Percentiles rank a stretch among this genome's conserved stretches.
Conservation (phyloP, 2,888 invertebrate species). For the Leucophora obtusa region DNA sequence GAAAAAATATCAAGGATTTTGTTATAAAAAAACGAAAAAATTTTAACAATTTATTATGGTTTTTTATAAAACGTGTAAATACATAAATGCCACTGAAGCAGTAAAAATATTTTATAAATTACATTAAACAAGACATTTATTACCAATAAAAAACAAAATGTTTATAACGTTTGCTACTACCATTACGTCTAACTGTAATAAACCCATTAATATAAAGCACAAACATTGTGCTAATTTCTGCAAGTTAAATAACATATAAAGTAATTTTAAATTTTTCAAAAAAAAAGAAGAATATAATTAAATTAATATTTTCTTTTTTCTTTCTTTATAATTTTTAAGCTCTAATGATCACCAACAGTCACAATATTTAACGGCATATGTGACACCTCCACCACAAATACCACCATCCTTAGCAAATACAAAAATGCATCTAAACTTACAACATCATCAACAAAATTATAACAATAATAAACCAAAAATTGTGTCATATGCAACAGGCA, state of each 20-base stretch:
- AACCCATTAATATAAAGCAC: neutral
- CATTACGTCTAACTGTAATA: neutral
- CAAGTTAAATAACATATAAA: neutral
- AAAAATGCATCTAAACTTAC: constrained; percentile 42
- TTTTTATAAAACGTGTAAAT: constrained; percentile 13
- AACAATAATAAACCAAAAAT: constrained; percentile 60
- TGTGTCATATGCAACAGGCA: constrained; percentile 67
- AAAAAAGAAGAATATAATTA: neutral
- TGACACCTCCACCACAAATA: constrained; percentile 26
- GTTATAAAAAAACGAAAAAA: neutral
- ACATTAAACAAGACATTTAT: neutral
- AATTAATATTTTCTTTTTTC: constrained; percentile 11
- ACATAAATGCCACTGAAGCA: constrained; percentile 26
- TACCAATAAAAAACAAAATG: constrained; percentile 3
- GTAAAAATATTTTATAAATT: constrained; percentile 21
- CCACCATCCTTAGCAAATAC: constrained; percentile 9
- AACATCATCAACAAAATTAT: constrained; percentile 28
- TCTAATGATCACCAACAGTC: constrained; percentile 44
- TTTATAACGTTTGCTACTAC: no score
- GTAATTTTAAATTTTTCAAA: neutral
- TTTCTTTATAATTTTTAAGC: constrained; percentile 47
- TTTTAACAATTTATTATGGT: neutral
- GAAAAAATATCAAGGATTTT: neutral
- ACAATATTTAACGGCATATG: constrained; percentile 32
- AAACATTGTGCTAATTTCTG: neutral